Evolutionary conservation across 2,888 invertebrate genomes (phyloP).

Genomic region (Mesorhabditis spiculigera): DNA sequence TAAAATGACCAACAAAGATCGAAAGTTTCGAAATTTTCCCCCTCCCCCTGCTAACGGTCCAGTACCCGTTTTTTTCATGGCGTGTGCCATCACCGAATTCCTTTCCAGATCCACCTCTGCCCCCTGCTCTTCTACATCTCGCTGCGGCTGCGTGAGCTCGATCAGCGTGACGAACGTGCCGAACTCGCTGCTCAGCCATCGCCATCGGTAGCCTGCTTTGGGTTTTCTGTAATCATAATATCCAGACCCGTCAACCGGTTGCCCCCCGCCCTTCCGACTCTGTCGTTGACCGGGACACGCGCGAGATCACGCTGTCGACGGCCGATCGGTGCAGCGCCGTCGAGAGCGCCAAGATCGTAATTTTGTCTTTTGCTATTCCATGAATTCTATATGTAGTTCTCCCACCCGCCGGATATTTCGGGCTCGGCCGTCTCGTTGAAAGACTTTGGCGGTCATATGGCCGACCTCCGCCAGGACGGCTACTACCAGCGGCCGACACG

Average conservation of each 20-base stretch:
- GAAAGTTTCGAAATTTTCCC: too few relatives aligned
- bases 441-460: neutral
- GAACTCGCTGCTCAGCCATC: too few relatives aligned
- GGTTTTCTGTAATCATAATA: too few relatives aligned
- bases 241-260: too few relatives aligned
- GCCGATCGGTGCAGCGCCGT: neutral
- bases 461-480: neutral
- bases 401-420: neutral
- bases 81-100: too few relatives aligned
- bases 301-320: neutral
- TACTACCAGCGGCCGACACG: neutral
- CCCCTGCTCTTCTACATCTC: neutral
- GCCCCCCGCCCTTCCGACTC: neutral
- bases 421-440: neutral
- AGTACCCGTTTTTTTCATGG: too few relatives aligned
- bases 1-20: too few relatives aligned
- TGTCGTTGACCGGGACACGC: neutral
- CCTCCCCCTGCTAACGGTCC: too few relatives aligned
- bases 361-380: too few relatives aligned
- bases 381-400: neutral
- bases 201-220: too few relatives aligned
- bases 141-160: neutral
- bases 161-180: neutral
- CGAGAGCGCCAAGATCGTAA: constrained; percentile 4
- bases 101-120: constrained; percentile 4